Evolutionary conservation across 2,113 vertebrate species (phyloP).

Genomic region (Eubucco bourcierii): DNA sequence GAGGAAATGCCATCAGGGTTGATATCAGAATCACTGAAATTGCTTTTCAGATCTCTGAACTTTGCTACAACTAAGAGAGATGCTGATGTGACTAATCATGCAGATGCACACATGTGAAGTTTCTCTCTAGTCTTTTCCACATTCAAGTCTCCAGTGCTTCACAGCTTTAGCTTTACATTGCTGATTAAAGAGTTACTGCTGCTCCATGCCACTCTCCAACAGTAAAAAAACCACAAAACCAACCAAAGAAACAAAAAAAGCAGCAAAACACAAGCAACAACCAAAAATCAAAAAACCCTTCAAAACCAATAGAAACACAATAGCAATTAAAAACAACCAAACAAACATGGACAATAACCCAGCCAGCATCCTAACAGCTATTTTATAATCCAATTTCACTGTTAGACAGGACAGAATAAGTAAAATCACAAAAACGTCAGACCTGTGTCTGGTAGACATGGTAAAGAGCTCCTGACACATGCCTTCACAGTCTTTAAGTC

Average conservation of each 20-base stretch:
- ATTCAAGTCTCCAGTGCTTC: background rate
- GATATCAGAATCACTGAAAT: background rate
- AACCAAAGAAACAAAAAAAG: background rate
- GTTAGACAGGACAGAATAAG: background rate
- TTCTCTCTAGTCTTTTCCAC: background rate
- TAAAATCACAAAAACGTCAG: background rate
- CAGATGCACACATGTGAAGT: background rate
- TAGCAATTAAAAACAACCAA: background rate
- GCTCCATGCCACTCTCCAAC: rapidly evolving
- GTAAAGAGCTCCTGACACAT: background rate
- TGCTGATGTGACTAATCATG: background rate
- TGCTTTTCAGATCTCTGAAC: conserved; percentile 26
- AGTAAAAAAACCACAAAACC: background rate
- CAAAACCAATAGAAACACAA: background rate
- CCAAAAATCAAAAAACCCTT: background rate
- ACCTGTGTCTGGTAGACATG: background rate
- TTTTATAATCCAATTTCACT: background rate
- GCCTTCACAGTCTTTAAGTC: background rate
- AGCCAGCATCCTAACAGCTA: background rate
- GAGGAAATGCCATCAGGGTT: background rate
- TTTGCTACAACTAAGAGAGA: background rate
- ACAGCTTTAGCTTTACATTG: background rate
- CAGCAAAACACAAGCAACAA: no score
- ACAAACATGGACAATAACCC: background rate
- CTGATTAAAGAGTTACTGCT: background rate